Percentiles rank a stretch among this genome's conserved stretches.
phyloP scores from a whole-genome alignment of 2,113 vertebrate genomes.

The Leptocoma aspasia region DNA sequence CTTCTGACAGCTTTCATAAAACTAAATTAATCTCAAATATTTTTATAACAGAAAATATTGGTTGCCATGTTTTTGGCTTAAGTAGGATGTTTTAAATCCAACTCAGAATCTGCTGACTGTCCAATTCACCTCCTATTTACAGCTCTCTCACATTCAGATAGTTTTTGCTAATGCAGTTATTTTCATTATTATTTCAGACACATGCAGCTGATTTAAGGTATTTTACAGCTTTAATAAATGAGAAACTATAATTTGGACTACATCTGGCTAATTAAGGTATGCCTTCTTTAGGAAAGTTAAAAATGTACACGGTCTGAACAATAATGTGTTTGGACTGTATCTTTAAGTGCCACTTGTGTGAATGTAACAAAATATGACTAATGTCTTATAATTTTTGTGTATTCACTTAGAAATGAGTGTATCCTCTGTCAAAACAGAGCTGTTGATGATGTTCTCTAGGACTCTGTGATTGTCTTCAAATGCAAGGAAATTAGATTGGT shows the following conservation, averaged over 20 bases:
- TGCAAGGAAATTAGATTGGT: slow-evolving; percentile 35
- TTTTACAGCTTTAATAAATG: slow-evolving; percentile 62
- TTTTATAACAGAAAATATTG: slow-evolving; percentile 75
- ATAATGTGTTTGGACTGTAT: slow-evolving; percentile 44
- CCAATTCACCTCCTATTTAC: slow-evolving; percentile 75
- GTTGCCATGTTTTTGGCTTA: slow-evolving; percentile 75
- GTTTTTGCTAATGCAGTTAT: slow-evolving; percentile 48
- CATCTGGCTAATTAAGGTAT: slow-evolving; percentile 60
- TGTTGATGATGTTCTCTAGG: neutral
- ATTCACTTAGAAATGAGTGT: neutral
- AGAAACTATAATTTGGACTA: slow-evolving; percentile 58
- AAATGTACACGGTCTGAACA: slow-evolving; percentile 16
- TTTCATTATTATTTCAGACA: slow-evolving; percentile 58
- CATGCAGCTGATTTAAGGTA: slow-evolving; percentile 50
- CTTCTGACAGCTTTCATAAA: slow-evolving; percentile 71
- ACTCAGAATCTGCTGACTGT: slow-evolving; percentile 65
- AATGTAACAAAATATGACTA: slow-evolving; percentile 27
- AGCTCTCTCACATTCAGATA: slow-evolving; percentile 53
- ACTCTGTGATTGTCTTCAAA: slow-evolving; percentile 20
- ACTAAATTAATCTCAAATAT: slow-evolving; percentile 69
- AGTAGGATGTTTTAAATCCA: slow-evolving; percentile 70
- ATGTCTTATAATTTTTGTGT: neutral
- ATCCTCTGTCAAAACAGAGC: neutral
- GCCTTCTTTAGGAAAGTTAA: slow-evolving; percentile 47
- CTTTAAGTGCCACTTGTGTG: slow-evolving; percentile 31